These are phyloP conservation scores for Drosophila bunnanda DNA, from an alignment of 2,888 invertebrate species.

Conservation along the genomic window DNA sequence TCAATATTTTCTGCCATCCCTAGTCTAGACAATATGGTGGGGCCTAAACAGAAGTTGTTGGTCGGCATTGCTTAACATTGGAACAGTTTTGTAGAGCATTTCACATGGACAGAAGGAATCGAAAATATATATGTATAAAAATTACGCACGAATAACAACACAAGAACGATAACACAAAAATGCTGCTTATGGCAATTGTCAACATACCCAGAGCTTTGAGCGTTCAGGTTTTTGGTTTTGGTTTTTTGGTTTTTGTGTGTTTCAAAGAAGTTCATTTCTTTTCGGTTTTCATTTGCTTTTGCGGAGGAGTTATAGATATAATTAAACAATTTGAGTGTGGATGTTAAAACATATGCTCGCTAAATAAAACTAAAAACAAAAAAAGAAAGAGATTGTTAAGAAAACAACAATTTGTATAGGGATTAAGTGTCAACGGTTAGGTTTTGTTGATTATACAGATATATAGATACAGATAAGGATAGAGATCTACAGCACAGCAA, in stretches of 20 bases:
- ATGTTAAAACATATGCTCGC: conserved; percentile 34
- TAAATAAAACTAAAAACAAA: conserved; percentile 58
- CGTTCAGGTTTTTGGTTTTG: conserved; percentile 37
- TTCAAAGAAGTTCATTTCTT: conserved; percentile 23
- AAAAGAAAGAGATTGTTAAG: conserved; percentile 29
- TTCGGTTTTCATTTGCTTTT: conserved; percentile 36
- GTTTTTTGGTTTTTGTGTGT: conserved; percentile 32
- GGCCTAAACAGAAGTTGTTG: conserved; percentile 35
- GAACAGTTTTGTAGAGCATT: conserved; percentile 56
- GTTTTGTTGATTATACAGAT: conserved; percentile 41
- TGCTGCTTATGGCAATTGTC: conserved; percentile 49
- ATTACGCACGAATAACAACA: conserved; percentile 67
- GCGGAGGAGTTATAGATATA: conserved; percentile 34
- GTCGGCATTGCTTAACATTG: conserved; percentile 31
- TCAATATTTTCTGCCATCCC: no score
- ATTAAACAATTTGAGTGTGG: conserved; percentile 51
- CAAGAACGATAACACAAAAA: conserved; percentile 44
- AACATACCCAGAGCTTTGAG: conserved; percentile 64
- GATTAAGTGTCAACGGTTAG: conserved; percentile 37
- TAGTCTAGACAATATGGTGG: conserved; percentile 15
- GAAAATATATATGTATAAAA: conserved; percentile 50
- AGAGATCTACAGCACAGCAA: conserved; percentile 46
- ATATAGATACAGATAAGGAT: conserved; percentile 42
- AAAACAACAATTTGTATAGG: conserved; percentile 26
- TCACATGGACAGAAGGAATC: conserved; percentile 58